These are phyloP conservation scores for Rotaria macrura DNA, from an alignment of 2,888 invertebrate genomes.

Conservation along the genomic window DNA sequence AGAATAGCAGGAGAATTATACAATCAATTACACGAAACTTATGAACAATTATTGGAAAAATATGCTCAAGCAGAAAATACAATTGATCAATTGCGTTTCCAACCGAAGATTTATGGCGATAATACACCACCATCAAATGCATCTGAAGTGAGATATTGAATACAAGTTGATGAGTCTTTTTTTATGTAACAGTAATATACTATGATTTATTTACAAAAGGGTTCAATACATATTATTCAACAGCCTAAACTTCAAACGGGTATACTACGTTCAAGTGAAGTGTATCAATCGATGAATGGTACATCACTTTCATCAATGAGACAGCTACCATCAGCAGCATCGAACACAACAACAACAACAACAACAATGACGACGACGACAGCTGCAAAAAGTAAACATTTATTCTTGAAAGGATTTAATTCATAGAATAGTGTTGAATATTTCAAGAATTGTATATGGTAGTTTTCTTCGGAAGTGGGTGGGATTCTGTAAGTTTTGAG, in stretches of 20 bases:
- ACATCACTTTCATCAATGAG: neutral
- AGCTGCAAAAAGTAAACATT: neutral
- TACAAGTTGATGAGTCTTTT: neutral
- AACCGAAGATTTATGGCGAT: slow-evolving; percentile 5
- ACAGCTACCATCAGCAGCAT: neutral
- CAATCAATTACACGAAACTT: slow-evolving; percentile 32
- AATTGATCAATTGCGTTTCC: slow-evolving; percentile 29
- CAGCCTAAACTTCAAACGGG: neutral
- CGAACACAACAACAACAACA: neutral
- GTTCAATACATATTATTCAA: neutral
- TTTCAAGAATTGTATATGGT: too few species aligned
- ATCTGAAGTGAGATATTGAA: neutral
- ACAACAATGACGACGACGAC: neutral
- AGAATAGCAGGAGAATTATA: slow-evolving; percentile 19
- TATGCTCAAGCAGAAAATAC: slow-evolving; percentile 34
- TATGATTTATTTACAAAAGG: neutral
- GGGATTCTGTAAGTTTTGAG: too few species aligned
- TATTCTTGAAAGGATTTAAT: neutral
- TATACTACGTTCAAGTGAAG: neutral
- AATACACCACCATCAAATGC: slow-evolving; percentile 14
- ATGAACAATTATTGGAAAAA: slow-evolving; percentile 27
- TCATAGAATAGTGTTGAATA: too few species aligned
- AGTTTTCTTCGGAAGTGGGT: too few species aligned
- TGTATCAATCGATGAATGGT: neutral
- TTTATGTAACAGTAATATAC: neutral